Evolutionary conservation across 2,113 vertebrate genomes (phyloP).

Genomic region (Laticauda laticaudata): DNA sequence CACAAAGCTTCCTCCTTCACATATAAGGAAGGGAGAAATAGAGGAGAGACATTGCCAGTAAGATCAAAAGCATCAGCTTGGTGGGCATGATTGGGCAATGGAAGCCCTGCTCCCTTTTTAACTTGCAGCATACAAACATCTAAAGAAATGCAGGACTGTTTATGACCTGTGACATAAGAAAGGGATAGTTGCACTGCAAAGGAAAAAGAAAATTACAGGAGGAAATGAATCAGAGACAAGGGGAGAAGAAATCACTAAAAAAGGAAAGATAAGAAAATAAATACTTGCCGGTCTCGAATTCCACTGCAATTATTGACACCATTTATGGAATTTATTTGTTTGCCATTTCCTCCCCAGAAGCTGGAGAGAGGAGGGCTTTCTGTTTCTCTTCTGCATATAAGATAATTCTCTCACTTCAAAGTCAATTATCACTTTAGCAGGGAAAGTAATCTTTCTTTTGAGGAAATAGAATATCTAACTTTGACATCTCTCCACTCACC

Average conservation of each 20-base stretch:
- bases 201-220: background rate
- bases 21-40: background rate
- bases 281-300: background rate
- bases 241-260: background rate
- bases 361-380: background rate
- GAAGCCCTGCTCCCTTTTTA: background rate
- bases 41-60: background rate
- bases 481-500: background rate
- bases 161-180: background rate
- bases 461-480: background rate
- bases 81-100: background rate
- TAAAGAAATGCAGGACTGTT: background rate
- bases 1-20: background rate
- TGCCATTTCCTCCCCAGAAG: background rate
- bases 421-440: background rate
- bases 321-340: background rate
- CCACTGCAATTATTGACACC: background rate
- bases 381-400: background rate
- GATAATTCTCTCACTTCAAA: background rate
- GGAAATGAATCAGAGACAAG: background rate
- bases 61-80: background rate
- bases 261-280: background rate
- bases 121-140: background rate
- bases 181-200: background rate
- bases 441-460: background rate